These are phyloP conservation scores for Paramisgurnus dabryanus DNA, from an alignment of 2,113 vertebrate species.

Conservation along the genomic window DNA sequence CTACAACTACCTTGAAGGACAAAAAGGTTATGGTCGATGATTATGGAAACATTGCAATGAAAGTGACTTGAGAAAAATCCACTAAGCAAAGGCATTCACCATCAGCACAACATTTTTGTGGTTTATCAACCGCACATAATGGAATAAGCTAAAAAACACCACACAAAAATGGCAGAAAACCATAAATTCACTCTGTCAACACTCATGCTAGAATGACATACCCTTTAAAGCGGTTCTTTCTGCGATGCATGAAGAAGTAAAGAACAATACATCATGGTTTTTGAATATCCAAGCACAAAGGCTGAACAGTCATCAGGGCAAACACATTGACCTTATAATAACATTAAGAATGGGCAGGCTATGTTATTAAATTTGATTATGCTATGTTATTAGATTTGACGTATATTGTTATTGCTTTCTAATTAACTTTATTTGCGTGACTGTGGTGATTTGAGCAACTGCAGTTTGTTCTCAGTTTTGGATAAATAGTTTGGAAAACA, in stretches of 20 bases:
- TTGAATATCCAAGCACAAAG: not conserved
- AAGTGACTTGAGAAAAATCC: not conserved
- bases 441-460: too few species aligned
- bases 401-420: too few species aligned
- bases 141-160: not conserved
- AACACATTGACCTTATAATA: not conserved
- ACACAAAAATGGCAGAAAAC: not conserved
- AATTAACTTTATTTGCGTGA: too few species aligned
- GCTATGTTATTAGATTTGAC: too few species aligned
- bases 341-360: not conserved
- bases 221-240: conserved; percentile 73
- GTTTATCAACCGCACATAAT: not conserved
- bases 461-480: too few species aligned
- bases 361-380: too few species aligned
- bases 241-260: conserved; percentile 62
- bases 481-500: too few species aligned
- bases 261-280: conserved; percentile 35
- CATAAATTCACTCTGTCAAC: not conserved
- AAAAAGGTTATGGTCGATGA: not conserved
- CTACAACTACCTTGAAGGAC: conserved; percentile 14
- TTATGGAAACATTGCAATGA: conserved; percentile 24
- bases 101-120: not conserved
- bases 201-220: conserved; percentile 58
- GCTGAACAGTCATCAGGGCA: not conserved
- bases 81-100: conserved; percentile 1